These are phyloP conservation scores for Galerucella nymphaeae DNA, from an alignment of 2,888 invertebrate species.

Conservation along the genomic window DNA sequence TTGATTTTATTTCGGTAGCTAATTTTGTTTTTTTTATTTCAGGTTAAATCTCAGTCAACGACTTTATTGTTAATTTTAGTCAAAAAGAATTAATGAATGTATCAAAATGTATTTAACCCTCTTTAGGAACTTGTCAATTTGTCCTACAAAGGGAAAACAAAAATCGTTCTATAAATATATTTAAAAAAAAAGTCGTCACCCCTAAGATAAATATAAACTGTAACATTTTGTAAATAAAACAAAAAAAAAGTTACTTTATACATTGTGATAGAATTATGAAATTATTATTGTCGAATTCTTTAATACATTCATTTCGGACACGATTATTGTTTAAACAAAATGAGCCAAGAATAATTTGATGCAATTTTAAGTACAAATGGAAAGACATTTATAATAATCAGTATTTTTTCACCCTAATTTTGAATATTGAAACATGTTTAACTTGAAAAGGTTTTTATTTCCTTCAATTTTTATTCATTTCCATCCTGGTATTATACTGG, in stretches of 20 bases:
- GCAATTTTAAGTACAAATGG: conserved; percentile 4
- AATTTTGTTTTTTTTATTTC: conserved; percentile 21
- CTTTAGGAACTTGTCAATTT: conserved; percentile 52
- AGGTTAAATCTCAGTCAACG: conserved; percentile 42
- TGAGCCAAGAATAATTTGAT: background rate
- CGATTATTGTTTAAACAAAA: background rate
- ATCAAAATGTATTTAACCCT: conserved; percentile 47
- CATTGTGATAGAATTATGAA: conserved; percentile 44
- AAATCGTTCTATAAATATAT: conserved; percentile 31
- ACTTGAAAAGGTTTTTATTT: background rate
- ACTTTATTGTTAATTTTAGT: conserved; percentile 45
- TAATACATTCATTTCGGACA: conserved; percentile 26
- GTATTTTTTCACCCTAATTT: background rate
- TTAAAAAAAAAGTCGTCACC: conserved; percentile 28
- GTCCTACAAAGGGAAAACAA: conserved; percentile 35
- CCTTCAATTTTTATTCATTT: too few relatives aligned
- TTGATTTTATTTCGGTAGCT: background rate
- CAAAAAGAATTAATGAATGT: conserved; percentile 44
- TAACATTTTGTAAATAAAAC: conserved; percentile 47
- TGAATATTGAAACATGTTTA: background rate
- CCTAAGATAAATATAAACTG: conserved; percentile 34
- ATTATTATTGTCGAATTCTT: conserved; percentile 28
- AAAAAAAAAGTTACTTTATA: conserved; percentile 37
- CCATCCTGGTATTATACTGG: background rate
- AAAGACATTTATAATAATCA: background rate